Evolutionary conservation across 2,797 vertebrate species (phyloP).

Genomic region (Halcyon badia): DNA sequence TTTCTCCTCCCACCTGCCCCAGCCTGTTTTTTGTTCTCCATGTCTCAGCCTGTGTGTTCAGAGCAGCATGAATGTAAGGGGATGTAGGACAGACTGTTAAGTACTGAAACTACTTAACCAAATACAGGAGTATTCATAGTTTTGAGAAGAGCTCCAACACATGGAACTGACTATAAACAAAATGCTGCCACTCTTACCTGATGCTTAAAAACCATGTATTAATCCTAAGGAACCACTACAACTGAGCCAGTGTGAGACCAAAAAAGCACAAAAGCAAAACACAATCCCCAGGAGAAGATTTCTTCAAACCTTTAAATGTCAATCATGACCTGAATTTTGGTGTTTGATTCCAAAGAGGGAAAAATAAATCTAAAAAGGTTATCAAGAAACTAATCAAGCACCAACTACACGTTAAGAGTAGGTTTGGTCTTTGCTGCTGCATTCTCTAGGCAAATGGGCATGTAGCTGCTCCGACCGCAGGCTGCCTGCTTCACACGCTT

Average conservation of each 20-base stretch:
- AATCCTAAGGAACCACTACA: neutral
- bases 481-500: neutral
- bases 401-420: neutral
- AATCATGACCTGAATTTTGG: neutral
- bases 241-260: neutral
- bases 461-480: neutral
- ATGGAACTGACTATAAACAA: neutral
- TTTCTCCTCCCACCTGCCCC: conserved; percentile 37
- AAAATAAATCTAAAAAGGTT: neutral
- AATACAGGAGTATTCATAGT: neutral
- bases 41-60: conserved; percentile 44
- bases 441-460: neutral
- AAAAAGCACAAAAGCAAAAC: neutral
- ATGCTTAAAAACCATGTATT: neutral
- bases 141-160: neutral
- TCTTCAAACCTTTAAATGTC: neutral
- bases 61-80: neutral
- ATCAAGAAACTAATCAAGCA: neutral
- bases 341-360: neutral
- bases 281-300: neutral
- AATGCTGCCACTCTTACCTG: neutral
- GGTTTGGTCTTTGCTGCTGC: neutral
- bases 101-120: neutral
- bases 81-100: neutral
- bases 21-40: conserved; percentile 12